A percentile compares a stretch with the other conserved stretches of the same genome.
Conservation (phyloP, 2,888 invertebrate genomes). For the Xanthia icteritia region DNA sequence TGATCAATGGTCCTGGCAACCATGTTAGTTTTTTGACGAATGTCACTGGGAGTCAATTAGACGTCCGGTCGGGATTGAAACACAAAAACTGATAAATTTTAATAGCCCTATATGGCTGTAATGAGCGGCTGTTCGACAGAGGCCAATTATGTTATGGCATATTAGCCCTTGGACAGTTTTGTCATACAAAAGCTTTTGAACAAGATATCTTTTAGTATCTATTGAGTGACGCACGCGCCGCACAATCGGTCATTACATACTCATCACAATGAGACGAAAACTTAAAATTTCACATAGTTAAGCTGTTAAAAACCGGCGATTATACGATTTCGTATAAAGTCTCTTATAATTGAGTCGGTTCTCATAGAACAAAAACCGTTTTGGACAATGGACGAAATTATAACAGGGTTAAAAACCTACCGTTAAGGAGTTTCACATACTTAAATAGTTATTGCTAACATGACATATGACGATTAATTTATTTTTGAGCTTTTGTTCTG, state of each 20-base stretch:
- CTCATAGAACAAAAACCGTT: constrained; percentile 88
- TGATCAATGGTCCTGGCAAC: constrained; percentile 87
- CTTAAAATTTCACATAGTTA: constrained; percentile 89
- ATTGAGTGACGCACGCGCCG: constrained; percentile 52
- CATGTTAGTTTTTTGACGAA: constrained; percentile 79
- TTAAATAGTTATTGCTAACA: constrained; percentile 87
- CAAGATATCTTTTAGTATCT: constrained; percentile 22
- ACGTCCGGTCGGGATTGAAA: constrained; percentile 77
- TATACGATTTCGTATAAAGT: constrained; percentile 87
- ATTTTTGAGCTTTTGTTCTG: constrained; percentile 77
- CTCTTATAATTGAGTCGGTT: constrained; percentile 88
- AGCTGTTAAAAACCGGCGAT: constrained; percentile 88
- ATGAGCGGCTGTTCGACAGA: constrained; percentile 75
- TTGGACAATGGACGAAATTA: constrained; percentile 89
- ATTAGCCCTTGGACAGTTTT: constrained; percentile 58
- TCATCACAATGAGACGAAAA: constrained; percentile 86
- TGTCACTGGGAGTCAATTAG: constrained; percentile 84
- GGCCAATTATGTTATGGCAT: constrained; percentile 52
- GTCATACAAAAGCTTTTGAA: constrained; percentile 39
- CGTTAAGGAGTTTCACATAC: constrained; percentile 87
- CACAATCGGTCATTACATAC: constrained; percentile 74
- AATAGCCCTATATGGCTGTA: constrained; percentile 75
- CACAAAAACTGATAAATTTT: constrained; percentile 76
- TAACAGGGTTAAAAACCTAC: constrained; percentile 85
- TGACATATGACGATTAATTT: constrained; percentile 88